These are phyloP conservation scores for Troides oblongomaculatus DNA, from an alignment of 2,888 invertebrate genomes.

Conservation along the genomic window DNA sequence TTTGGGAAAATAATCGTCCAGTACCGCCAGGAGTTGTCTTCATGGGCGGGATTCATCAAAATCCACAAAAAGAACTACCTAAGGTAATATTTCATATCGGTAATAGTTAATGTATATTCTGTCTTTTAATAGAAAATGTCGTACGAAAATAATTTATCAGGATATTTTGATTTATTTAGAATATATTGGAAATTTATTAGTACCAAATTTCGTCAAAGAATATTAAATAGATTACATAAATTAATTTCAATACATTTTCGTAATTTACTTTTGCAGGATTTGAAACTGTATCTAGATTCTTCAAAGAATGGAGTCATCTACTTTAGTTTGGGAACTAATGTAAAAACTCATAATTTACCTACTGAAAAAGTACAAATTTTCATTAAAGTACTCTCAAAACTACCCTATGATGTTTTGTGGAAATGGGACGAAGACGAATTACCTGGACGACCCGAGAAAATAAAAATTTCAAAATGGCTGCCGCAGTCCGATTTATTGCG, in stretches of 20 bases:
- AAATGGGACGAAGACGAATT: conserved; percentile 51
- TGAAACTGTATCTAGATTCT: conserved; percentile 46
- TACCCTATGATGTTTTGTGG: conserved; percentile 60
- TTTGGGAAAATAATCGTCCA: conserved; percentile 42
- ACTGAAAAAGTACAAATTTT: conserved; percentile 44
- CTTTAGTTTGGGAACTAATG: conserved; percentile 57
- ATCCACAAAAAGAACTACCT: conserved; percentile 45
- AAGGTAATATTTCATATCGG: conserved; percentile 34
- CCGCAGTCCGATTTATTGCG: conserved; percentile 57
- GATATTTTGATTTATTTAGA: no score
- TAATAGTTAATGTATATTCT: background rate
- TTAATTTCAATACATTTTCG: no score
- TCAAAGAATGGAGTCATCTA: conserved; percentile 54
- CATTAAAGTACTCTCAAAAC: conserved; percentile 46
- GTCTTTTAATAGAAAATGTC: no score
- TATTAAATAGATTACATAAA: no score
- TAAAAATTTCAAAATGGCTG: conserved; percentile 44
- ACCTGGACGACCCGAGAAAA: conserved; percentile 30
- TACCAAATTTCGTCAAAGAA: no score
- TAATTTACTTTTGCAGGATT: conserved; percentile 39
- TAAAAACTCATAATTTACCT: conserved; percentile 42
- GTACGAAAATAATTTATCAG: no score
- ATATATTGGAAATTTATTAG: no score
- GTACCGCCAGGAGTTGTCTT: conserved; percentile 51
- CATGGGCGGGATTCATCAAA: conserved; percentile 54